Base-by-base conservation (phyloP, 2,888 invertebrate genomes). In the Acrocyrtus sp. region DNA sequence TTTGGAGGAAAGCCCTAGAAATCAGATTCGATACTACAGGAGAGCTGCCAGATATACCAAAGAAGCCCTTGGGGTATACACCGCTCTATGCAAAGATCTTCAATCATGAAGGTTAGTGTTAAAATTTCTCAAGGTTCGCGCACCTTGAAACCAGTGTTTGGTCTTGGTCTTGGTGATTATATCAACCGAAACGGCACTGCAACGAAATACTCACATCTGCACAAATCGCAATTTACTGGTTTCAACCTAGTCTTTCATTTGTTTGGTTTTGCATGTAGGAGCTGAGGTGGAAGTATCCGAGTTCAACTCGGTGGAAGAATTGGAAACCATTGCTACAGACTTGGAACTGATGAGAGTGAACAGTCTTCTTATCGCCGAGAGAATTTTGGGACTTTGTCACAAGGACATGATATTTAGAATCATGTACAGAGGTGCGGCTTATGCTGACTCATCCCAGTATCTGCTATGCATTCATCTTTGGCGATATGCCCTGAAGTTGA, bases 381-480 rank as follows among this genome's bases (percentile, higher is more conserved):
- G 75, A 15, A 92, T 96, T 82, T 87, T 97, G 24, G 96, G 96
- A 0, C 88, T 90, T 0, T 86, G 89, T 80, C 96, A 97, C 85
- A 93, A 93, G 84, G 96, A 96, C 84, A 92, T 93, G 69, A 89
- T 95, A 70, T 95, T 92, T 85, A 87, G 91, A 53, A 85, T 91
- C 75, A 91, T 91, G 88, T 90, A 89, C 84, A 86, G 91, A 80
- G 89, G 86, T 5, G 87, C 87, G 3, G 86, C 86, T 5, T 87
- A 87, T 82, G 87, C 87, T 1, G 87, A 88, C 81, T 85, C 86
- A 29, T 82, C 86, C 29, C 84, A 84, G 50, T 92, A 93, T 84
- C 93, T 93, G 84, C 88, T 91, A 76, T 95, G 95, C 85, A 90
- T 94, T 77, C 93, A 94, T 84, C 87, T 96, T 66, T 96, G 96